Base-by-base conservation (phyloP, 2,113 vertebrate species). In the Xenopus borealis region DNA sequence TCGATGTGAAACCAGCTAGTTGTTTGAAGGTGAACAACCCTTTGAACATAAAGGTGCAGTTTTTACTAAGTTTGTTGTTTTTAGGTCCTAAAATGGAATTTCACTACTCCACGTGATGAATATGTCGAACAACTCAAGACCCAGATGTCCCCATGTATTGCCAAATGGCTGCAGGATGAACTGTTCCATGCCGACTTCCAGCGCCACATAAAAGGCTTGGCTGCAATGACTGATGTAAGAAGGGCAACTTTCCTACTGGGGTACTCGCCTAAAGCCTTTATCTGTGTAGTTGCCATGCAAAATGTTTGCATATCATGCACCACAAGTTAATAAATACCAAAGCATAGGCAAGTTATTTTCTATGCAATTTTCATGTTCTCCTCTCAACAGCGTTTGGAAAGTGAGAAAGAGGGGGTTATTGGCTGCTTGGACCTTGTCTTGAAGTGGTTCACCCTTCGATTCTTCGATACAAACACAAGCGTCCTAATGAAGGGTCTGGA, bases 381-480 rank as follows among this genome's bases (percentile, higher is more conserved):
- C 7, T 2, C 8, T 72, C 85, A 1, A 30, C 88, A 99, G 97
- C 94, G 94, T 80, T 82, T 99, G 90, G 96, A 99, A 78, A 89
- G 72, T 50, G 97, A 99, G 88, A 93, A 91, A 71, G 96, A 98
- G 0, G 97, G 95, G 69, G 94, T 95, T 52, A 91, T 99, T 71
- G 82, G 93, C 86, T 97, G 96, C 79, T 84, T 99, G 83, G 97
- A 99, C 88, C 90, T 99, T 71, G 91, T 99, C 71, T 85, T 99
- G 58, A 99, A 99, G 82, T 99, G 97, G 97, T 92, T 99, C 72
- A 99, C 95, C 0, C 85, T 99, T 76, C 88, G 97, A 0, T 99
- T 99, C 90, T 99, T 99, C 75, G 97, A 99, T 85, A 99, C 97
- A 40, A 99, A 99, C 84, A 98, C 97, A 80, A 99, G 94, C 1